These are phyloP conservation scores for Antechinus stuartii DNA, from an alignment of 2,113 vertebrate species.

Conservation along the genomic window DNA sequence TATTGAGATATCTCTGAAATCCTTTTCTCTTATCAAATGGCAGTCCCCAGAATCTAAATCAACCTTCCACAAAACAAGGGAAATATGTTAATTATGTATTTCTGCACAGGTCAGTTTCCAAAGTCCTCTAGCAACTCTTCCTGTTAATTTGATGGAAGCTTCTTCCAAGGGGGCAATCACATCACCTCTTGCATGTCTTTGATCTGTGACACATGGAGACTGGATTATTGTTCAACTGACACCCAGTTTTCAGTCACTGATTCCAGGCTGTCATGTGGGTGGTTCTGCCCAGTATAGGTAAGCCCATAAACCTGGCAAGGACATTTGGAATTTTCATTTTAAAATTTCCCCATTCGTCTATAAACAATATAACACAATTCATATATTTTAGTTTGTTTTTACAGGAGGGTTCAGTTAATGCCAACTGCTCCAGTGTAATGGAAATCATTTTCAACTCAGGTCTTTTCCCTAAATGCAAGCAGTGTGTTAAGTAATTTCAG, in stretches of 20 bases:
- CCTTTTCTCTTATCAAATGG: background rate
- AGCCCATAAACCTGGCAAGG: background rate
- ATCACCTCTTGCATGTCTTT: background rate
- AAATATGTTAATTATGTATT: slow-evolving; percentile 6
- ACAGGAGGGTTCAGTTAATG: slow-evolving; percentile 52
- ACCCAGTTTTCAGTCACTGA: too few relatives aligned
- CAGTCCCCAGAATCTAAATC: background rate
- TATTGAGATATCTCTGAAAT: background rate
- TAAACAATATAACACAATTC: slow-evolving; percentile 6
- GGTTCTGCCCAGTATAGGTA: background rate
- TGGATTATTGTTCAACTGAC: background rate
- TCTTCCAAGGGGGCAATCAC: background rate
- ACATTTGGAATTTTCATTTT: background rate
- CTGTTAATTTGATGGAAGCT: slow-evolving; percentile 2
- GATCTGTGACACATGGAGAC: background rate
- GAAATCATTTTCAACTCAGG: slow-evolving; percentile 54
- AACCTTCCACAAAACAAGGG: background rate
- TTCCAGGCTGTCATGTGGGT: background rate
- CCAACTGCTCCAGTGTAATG: background rate
- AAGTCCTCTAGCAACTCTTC: background rate
- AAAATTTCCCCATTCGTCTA: background rate
- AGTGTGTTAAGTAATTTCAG: slow-evolving; percentile 57
- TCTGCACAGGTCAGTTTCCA: background rate
- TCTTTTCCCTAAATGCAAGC: slow-evolving; percentile 54
- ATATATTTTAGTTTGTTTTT: slow-evolving; percentile 50